Base-by-base conservation (phyloP, 92 coral and sea anemone genomes). In the Phenganax stokvisi region DNA sequence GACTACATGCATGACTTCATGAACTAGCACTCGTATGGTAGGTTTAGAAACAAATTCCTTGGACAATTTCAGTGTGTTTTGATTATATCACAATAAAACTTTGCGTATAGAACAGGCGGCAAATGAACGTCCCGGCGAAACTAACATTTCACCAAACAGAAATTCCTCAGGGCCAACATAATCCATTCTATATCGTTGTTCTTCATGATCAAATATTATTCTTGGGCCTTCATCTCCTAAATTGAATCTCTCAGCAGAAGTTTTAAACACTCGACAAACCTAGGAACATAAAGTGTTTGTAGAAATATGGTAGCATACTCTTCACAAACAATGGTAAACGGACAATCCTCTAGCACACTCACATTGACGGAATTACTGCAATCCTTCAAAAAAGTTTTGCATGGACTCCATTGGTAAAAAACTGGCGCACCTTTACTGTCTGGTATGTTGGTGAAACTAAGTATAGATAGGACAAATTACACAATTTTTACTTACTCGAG, bases 401-500 rank as follows among this genome's bases (percentile, higher is more conserved):
- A 75, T 57, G 80, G 80, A 75, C 64, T 75, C 80, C 80, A 75
- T 47, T 55, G 62, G 64, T 75, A 75, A 29, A 44, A 56, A 54
- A 54, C 63, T 17, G 25, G 20, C 12, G 80, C 53, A 75, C 63
- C 20, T 30, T 29, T 8, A 75, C 25, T 56, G 57, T 75, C 80
- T 54, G 62, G 80, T 30, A 75, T 75, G 63, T 56, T 17, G 5
- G 63, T 57, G 31, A 75, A 75, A 8, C 80, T 75, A 57, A 13
- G 25, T 61, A 8, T 15, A 61, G 67, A 15, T 17, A 61, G 7
- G 25, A 59, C 65, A 59, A 61, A 61, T 28, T 61, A 7, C 67
- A 37, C 47, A 37, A 37, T 37, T 37, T 37, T 28, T 15, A 17
- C 67, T 15, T 61, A 28, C 0, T 61, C 67, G 0, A 28, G 67